Percentiles rank a stretch among this genome's conserved stretches.
phyloP scores from a whole-genome alignment of 2,797 vertebrate genomes.

The Holocentrus rufus region DNA sequence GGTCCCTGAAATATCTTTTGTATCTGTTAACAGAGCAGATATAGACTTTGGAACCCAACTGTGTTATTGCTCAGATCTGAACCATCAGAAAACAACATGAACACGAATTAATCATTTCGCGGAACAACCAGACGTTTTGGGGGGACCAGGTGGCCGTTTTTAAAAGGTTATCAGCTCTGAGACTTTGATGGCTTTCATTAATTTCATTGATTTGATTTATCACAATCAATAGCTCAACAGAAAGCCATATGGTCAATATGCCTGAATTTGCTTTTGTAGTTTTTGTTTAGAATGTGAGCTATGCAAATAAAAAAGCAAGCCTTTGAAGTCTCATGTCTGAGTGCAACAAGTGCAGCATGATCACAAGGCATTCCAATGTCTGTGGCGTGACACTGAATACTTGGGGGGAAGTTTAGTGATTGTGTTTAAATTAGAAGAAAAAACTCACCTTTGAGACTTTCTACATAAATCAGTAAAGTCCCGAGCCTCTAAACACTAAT shows the following conservation, averaged over 20 bases:
- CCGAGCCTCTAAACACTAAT: constrained; percentile 85
- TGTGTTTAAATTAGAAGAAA: constrained; percentile 85
- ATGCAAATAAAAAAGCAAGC: constrained; percentile 69
- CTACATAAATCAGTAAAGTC: constrained; percentile 84
- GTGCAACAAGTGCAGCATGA: constrained; percentile 82
- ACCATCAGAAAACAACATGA: constrained; percentile 20
- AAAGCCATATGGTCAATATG: constrained; percentile 66
- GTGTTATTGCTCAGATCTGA: constrained; percentile 30
- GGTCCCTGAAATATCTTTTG: constrained; percentile 54
- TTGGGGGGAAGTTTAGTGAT: constrained; percentile 76
- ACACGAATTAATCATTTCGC: constrained; percentile 17
- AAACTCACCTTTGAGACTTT: constrained; percentile 85
- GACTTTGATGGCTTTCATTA: constrained; percentile 60
- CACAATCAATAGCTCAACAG: constrained; percentile 64
- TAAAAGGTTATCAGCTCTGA: constrained; percentile 31
- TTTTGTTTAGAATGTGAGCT: constrained; percentile 78
- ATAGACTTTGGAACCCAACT: constrained; percentile 25
- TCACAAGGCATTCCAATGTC: constrained; percentile 80
- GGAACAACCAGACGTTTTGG: constrained; percentile 27
- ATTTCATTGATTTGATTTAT: constrained; percentile 68
- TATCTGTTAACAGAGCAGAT: constrained; percentile 38
- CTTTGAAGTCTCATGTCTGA: constrained; percentile 79
- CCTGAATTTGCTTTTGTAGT: constrained; percentile 73
- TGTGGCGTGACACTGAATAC: constrained; percentile 84
- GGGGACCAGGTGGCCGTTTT: constrained; percentile 43